Percentiles rank a stretch among this genome's conserved stretches.
phyloP scores from a whole-genome alignment of 64 coral and sea anemone species.

The Montipora sp. region DNA sequence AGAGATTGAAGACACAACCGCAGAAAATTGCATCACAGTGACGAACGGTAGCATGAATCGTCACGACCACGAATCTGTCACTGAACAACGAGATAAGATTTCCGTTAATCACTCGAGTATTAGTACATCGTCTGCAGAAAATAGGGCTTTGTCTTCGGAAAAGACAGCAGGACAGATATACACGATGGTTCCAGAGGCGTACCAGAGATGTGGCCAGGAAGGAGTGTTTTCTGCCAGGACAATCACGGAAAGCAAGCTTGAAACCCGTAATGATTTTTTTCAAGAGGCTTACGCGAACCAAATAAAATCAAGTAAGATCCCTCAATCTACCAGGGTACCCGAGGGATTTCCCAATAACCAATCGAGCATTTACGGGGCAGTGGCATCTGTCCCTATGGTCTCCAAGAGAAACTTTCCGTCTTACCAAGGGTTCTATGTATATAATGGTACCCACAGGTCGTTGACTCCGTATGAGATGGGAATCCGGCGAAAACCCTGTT shows the following conservation, averaged over 20 bases:
- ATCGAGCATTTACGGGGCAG: constrained; percentile 12
- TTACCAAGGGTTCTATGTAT: background rate
- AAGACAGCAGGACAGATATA: background rate
- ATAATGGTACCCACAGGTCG: constrained; percentile 30
- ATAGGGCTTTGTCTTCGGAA: background rate
- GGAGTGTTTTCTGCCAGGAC: background rate
- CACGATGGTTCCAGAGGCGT: background rate
- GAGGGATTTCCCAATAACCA: background rate
- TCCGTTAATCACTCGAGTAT: background rate
- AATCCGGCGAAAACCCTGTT: background rate
- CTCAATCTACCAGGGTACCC: background rate
- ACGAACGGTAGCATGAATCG: background rate
- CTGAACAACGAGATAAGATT: background rate
- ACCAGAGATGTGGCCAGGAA: constrained; percentile 1
- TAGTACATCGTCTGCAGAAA: background rate
- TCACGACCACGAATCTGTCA: constrained; percentile 3
- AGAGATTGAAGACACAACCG: background rate
- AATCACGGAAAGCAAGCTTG: background rate
- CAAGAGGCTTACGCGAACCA: background rate
- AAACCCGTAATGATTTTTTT: background rate
- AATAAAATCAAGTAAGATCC: background rate
- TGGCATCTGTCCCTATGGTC: background rate
- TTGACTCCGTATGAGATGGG: constrained; percentile 29
- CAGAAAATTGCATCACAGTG: background rate
- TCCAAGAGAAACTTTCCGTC: background rate